phyloP scores from a whole-genome alignment of 1,140 invertebrate species.

The Achroia grisella region DNA sequence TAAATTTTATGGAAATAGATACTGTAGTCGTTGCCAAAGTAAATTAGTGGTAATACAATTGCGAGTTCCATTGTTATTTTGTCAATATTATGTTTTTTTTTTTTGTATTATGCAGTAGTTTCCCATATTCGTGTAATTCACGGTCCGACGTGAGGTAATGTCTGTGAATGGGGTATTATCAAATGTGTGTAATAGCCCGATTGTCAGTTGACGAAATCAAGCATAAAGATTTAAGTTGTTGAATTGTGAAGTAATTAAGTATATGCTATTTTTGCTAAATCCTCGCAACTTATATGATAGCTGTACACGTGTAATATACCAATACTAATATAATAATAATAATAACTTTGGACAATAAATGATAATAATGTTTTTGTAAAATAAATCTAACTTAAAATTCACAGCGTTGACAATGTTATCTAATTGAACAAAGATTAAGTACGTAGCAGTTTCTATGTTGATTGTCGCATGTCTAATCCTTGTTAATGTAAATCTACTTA shows the following conservation, averaged over 20 bases:
- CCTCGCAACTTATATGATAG: constrained; percentile 3
- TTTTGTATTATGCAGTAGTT: constrained; percentile 25
- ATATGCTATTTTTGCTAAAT: too few species aligned
- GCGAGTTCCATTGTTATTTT: constrained; percentile 30
- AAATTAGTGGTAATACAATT: constrained; percentile 14
- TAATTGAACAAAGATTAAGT: too few species aligned
- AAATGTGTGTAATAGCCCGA: constrained; percentile 36
- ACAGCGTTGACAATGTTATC: too few species aligned
- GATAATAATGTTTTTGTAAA: too few species aligned
- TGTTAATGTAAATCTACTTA: too few species aligned
- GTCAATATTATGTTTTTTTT: constrained; percentile 31
- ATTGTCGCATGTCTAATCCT: too few species aligned
- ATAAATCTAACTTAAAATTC: too few species aligned
- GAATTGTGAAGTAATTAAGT: constrained; percentile 10
- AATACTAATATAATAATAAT: too few species aligned
- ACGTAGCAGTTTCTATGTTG: too few species aligned
- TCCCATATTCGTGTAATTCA: constrained; percentile 37
- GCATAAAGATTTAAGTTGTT: constrained; percentile 11
- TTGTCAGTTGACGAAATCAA: constrained; percentile 16
- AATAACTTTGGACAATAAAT: too few species aligned
- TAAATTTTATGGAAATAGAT: background rate
- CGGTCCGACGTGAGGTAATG: constrained; percentile 23
- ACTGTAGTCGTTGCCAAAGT: constrained; percentile 11
- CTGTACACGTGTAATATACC: too few species aligned
- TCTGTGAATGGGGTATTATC: constrained; percentile 42